Evolutionary conservation across 2,888 invertebrate genomes (phyloP).

Genomic region (Pachydiplax longipennis): DNA sequence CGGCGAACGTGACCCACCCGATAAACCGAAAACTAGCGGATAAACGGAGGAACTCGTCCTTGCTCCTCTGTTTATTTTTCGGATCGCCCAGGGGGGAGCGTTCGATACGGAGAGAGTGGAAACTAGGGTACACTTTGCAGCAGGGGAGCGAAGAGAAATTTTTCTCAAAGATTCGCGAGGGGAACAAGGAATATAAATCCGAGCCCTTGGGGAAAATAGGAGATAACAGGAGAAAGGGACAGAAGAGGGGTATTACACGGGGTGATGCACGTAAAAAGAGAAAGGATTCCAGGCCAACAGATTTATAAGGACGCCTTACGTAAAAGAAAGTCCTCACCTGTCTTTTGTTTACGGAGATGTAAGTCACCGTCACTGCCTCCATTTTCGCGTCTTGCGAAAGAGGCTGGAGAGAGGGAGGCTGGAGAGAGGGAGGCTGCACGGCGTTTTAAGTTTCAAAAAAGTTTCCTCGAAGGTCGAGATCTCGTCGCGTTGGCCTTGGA

Average conservation of each 20-base stretch:
- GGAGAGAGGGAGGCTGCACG: background rate
- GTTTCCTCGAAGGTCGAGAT: background rate
- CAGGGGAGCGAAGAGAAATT: background rate
- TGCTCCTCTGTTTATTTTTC: too few relatives aligned
- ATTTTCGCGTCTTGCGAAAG: background rate
- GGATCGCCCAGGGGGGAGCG: too few relatives aligned
- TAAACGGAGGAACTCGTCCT: too few relatives aligned
- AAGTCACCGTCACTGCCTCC: background rate
- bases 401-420: background rate
- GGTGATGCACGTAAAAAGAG: background rate
- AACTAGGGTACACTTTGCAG: too few relatives aligned
- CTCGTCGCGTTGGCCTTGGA: slow-evolving; percentile 5
- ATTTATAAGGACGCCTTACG: background rate
- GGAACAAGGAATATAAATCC: background rate
- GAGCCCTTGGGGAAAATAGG: background rate
- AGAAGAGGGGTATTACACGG: background rate
- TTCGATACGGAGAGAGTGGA: too few relatives aligned
- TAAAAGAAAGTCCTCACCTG: background rate
- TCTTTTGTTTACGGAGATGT: background rate
- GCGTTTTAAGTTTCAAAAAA: slow-evolving; percentile 21
- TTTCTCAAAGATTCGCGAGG: background rate
- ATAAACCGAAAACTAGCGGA: too few relatives aligned
- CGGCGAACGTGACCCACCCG: too few relatives aligned
- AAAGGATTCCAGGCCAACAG: background rate
- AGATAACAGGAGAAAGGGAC: background rate